A percentile compares a stretch with the other conserved stretches of the same genome.
Conservation (phyloP, 2,888 invertebrate species). For the Argyra leucocephala region DNA sequence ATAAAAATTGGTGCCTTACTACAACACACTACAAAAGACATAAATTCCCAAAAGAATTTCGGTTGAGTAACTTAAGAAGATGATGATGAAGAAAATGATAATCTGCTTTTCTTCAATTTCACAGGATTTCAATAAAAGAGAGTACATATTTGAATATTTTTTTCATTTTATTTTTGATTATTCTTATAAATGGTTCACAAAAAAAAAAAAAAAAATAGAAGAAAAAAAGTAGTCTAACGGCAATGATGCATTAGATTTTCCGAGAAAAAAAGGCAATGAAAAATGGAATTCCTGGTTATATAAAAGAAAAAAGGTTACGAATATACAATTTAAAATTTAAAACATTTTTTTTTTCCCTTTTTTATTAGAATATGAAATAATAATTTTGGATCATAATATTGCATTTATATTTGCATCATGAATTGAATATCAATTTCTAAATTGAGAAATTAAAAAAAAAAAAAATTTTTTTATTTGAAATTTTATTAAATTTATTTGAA, state of each 20-base stretch:
- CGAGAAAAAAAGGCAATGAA: not conserved
- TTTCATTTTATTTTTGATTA: not conserved
- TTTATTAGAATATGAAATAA: not conserved
- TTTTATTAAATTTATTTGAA: not conserved
- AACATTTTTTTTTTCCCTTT: no score
- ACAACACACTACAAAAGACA: not conserved
- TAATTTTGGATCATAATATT: not conserved
- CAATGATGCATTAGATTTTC: not conserved
- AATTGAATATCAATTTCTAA: constrained; percentile 4
- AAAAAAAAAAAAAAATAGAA: no score
- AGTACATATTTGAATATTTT: not conserved
- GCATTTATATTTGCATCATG: not conserved
- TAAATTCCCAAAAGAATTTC: constrained; percentile 3
- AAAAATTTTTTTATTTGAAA: not conserved
- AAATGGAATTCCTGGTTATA: not conserved
- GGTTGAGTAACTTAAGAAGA: not conserved
- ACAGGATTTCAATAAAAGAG: not conserved
- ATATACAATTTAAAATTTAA: not conserved
- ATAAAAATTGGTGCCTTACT: not conserved
- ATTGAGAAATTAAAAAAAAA: not conserved
- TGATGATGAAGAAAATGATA: not conserved
- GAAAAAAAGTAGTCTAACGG: not conserved
- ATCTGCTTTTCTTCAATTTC: constrained; percentile 2
- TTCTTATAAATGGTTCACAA: no score
- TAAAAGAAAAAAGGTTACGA: not conserved